Percentiles rank a stretch among this genome's conserved stretches.
Conservation (phyloP, 2,888 invertebrate genomes). For the Acanthosepion pharaonis region DNA sequence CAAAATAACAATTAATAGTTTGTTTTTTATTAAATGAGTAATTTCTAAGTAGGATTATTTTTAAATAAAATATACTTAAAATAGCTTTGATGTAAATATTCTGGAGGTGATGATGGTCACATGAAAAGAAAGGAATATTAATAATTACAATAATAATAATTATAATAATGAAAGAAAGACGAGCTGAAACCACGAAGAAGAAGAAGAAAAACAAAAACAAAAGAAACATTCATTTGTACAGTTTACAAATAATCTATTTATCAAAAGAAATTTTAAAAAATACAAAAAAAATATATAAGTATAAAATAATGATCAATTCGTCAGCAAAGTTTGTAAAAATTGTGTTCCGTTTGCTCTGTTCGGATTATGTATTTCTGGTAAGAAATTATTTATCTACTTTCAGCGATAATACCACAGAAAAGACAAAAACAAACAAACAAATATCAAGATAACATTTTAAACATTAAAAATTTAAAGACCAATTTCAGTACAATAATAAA, state of each 20-base stretch:
- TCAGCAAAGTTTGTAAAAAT: slow-evolving; percentile 13
- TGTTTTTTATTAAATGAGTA: too few species aligned
- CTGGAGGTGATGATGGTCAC: background rate
- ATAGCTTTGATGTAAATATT: background rate
- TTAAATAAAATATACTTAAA: background rate
- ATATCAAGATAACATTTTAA: background rate
- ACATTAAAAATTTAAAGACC: too few species aligned
- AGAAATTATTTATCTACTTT: slow-evolving; percentile 22
- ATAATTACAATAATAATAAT: too few species aligned
- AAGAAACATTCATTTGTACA: background rate
- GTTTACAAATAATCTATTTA: background rate
- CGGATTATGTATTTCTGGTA: slow-evolving; percentile 4
- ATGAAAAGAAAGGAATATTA: background rate
- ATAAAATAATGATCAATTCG: background rate
- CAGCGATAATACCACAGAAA: background rate
- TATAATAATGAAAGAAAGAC: background rate
- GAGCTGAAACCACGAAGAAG: background rate
- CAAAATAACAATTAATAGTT: too few species aligned
- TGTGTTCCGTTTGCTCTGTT: background rate
- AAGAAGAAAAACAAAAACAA: background rate
- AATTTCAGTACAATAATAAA: too few species aligned
- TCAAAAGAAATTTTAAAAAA: too few species aligned
- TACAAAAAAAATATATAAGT: background rate
- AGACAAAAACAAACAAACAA: background rate
- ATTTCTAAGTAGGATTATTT: too few species aligned